Conservation (phyloP, 2,888 invertebrate species). For the Bombylius discolor region DNA sequence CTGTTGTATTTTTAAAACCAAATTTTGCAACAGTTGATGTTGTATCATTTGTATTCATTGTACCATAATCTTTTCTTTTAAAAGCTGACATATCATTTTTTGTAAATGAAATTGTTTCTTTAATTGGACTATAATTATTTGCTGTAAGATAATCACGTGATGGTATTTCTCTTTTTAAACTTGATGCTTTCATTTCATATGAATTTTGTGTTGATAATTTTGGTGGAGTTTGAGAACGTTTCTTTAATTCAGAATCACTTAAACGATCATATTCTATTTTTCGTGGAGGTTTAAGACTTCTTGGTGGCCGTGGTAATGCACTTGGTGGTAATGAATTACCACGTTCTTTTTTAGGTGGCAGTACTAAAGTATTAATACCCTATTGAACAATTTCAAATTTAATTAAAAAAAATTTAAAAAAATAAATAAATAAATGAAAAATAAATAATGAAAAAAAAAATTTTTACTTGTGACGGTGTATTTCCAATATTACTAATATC, state of each 20-base stretch:
- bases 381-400: background rate
- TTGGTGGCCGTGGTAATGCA: constrained; percentile 17
- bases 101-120: constrained; percentile 4
- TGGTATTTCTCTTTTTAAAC: constrained; percentile 12
- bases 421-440: background rate
- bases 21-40: constrained; percentile 3
- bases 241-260: constrained; percentile 16
- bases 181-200: constrained; percentile 16
- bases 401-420: background rate
- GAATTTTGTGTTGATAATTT: constrained; percentile 11
- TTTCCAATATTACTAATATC: constrained; percentile 19
- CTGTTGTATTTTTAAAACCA: constrained; percentile 8
- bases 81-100: constrained; percentile 10
- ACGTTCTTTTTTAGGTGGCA: constrained; percentile 15
- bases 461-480: constrained; percentile 8
- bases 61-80: constrained; percentile 15
- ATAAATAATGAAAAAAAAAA: background rate
- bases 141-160: constrained; percentile 5
- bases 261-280: constrained; percentile 19
- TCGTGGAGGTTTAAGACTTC: constrained; percentile 15
- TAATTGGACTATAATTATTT: constrained; percentile 8
- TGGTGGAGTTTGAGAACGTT: constrained; percentile 15
- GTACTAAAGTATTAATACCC: constrained; percentile 9
- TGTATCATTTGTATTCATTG: constrained; percentile 9
- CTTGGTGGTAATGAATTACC: constrained; percentile 18